A percentile compares a stretch with the other conserved stretches of the same genome.
phyloP scores from a whole-genome alignment of 2,888 invertebrate species.

The Operophtera brumata region DNA sequence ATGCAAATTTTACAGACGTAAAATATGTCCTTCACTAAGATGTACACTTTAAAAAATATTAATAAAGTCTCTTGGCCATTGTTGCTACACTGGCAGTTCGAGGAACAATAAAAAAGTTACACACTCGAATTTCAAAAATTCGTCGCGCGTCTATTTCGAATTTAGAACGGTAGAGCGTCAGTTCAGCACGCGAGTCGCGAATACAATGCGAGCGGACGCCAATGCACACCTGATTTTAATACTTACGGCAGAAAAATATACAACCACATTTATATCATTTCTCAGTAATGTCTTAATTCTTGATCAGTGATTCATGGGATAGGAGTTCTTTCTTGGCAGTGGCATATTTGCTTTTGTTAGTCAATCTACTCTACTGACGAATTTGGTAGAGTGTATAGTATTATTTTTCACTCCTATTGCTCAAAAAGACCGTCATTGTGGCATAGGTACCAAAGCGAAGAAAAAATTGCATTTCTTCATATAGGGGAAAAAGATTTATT shows the following conservation, averaged over 20 bases:
- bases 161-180: conserved; percentile 45
- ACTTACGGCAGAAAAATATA: conserved; percentile 26
- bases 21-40: conserved; percentile 4
- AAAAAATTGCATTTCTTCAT: too few relatives aligned
- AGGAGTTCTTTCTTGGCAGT: conserved; percentile 1
- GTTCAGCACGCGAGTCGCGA: conserved; percentile 40
- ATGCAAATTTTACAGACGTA: conserved; percentile 34
- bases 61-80: conserved; percentile 42
- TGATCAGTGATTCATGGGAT: conserved; percentile 5
- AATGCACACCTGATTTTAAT: conserved; percentile 36
- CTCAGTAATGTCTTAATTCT: conserved; percentile 9
- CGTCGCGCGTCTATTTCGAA: conserved; percentile 47
- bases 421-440: too few relatives aligned
- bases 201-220: conserved; percentile 44
- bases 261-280: neutral
- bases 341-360: neutral
- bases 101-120: conserved; percentile 12
- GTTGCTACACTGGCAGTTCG: conserved; percentile 36
- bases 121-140: conserved; percentile 28
- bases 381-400: too few relatives aligned
- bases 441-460: too few relatives aligned
- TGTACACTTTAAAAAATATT: conserved; percentile 2
- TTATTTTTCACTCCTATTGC: too few relatives aligned
- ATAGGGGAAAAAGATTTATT: too few relatives aligned
- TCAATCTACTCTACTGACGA: neutral